Evolutionary conservation across 2,888 invertebrate genomes (phyloP), one percentile per base, ranked within the genome.

Genomic region (Romanomermis culicivorax): DNA sequence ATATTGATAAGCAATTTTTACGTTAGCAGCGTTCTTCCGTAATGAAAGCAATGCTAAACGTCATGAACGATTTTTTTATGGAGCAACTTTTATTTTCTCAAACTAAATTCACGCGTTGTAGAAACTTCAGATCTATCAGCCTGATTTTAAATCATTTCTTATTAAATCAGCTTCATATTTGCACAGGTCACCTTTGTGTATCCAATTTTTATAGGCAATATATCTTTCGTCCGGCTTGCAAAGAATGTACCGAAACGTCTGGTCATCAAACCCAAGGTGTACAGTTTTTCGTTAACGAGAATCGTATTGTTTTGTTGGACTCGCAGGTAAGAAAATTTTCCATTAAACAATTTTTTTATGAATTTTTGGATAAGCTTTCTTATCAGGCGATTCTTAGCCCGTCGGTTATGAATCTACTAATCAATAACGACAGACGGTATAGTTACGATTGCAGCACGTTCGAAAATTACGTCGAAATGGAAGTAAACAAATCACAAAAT

Each of bases 261-360:
- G 71, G 75, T 11, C 80, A 84, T 71, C 80, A 82, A 63, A 85
- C 86, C 1, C 63, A 60, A 47, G 79, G 80, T 64, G 72, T 83
- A 26, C 80, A 84, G 65, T 78, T 82, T 72, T 83, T 77, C 64
- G 76, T 84, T 1, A 81, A 81, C 0, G 74, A 75, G 24, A 79
- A 82, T 62, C 73, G 86, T 53, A 76, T 85, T 29, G 84, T 93
- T 59, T 78, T 88, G 29, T 74, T 93, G 1, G 93, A 93, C 69
- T 82, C 83, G 56, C 83, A 87, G 60, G 70, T 70, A 58, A 25
- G 48, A 26, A 43, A 7, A 36, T 7, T 36, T 36, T 36, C n/a
- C n/a, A n/a, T n/a, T n/a, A n/a, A n/a, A n/a, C n/a, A n/a, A n/a
- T n/a, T n/a, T 7, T 36, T 36, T 36, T 45, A 23, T 45, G 17